A percentile compares a stretch with the other conserved stretches of the same genome.
Conservation (phyloP, 1,140 invertebrate genomes). For the Platyura marginata region DNA sequence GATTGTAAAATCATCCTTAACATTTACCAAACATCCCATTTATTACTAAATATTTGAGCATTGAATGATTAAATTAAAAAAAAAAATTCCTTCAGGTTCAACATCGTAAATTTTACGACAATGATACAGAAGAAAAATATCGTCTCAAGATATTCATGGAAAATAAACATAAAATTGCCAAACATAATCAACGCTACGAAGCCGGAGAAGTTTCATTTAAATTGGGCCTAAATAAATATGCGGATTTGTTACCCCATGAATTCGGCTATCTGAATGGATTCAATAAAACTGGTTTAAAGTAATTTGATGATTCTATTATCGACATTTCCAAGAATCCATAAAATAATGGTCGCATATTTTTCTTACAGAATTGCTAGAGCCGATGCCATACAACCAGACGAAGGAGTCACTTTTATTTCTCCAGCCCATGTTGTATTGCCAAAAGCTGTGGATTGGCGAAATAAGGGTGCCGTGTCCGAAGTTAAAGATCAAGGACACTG, state of each 20-base stretch:
- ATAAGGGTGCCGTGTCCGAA: conserved; percentile 36
- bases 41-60: not conserved
- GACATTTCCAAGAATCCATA: not conserved
- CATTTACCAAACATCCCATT: no score
- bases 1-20: no score
- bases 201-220: conserved; percentile 32
- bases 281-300: conserved; percentile 23
- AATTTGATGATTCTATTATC: not conserved
- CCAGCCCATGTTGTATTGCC: conserved; percentile 25
- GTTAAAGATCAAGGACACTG: conserved; percentile 45
- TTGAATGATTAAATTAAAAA: not conserved
- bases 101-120: conserved; percentile 37
- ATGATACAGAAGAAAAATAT: conserved; percentile 39
- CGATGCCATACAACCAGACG: conserved; percentile 41
- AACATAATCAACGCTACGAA: conserved; percentile 42
- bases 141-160: conserved; percentile 52
- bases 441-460: conserved; percentile 34
- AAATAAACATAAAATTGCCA: conserved; percentile 44
- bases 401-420: conserved; percentile 36
- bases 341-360: no score
- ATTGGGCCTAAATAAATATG: conserved; percentile 44
- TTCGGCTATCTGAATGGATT: conserved; percentile 56
- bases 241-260: conserved; percentile 49
- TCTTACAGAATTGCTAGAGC: not conserved
- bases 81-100: conserved; percentile 21